Evolutionary conservation across 2,797 vertebrate species (phyloP), one percentile per base, ranked within the genome.

Genomic region (Sibirionetta formosa): DNA sequence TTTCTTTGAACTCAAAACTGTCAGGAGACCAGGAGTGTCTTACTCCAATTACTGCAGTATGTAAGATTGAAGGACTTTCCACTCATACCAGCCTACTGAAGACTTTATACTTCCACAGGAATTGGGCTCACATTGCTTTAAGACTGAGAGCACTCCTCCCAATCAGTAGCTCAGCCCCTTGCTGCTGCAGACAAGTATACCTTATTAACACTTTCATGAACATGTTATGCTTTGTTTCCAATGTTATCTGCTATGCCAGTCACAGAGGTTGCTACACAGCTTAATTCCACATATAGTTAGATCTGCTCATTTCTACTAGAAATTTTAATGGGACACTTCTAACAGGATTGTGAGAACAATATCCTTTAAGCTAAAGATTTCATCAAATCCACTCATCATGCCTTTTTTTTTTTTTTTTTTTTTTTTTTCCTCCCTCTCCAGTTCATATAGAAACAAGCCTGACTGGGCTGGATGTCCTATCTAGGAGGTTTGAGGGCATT

Each of bases 21-120:
- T 23, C 89, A 87, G 75, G 48, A 92, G 56, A 91, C n/a, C 78
- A 77, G 68, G 18, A 93, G 19, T 40, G 35, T 63, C 81, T 91
- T 73, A 77, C 13, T 44, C 60, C 93, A 94, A 80, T 93, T 95
- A 92, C 57, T 75, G 33, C 76, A 80, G 48, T 8, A 38, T 29
- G 46, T 20, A 75, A 65, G 61, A 68, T 2, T 81, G 79, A 78
- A 73, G 61, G 72, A 82, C 71, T 58, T 81, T 29, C 66, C 33
- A 29, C 35, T 69, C 7, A 1, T 35, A 12, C 29, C 36, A 2
- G 9, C 53, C 57, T 38, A 27, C 54, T 27, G 46, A 63, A 84
- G 86, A 56, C 70, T 94, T 93, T 90, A 11, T 38, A 51, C 38
- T 84, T 69, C 22, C 48, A 56, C 54, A 78, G 44, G 61, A 86